Percentiles rank a stretch among this genome's conserved stretches.
Evolutionary conservation across 2,888 invertebrate species (phyloP).

Genomic region (Caenorhabditis sulstoni): DNA sequence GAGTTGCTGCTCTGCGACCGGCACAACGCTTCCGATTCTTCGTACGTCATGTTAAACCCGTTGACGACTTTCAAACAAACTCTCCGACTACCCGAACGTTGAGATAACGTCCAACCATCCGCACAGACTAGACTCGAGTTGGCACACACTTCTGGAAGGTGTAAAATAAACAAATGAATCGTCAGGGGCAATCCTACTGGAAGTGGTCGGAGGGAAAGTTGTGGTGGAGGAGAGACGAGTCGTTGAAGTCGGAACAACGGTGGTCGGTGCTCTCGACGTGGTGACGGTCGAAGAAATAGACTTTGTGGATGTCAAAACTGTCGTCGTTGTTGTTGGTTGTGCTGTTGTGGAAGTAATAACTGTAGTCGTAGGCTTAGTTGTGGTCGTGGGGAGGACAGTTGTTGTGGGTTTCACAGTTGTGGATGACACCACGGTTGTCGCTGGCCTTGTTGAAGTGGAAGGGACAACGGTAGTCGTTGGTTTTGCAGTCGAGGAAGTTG

Average conservation of each 20-base stretch:
- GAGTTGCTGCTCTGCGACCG: slow-evolving; percentile 9
- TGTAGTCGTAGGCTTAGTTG: not conserved
- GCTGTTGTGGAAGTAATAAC: not conserved
- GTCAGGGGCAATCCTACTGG: not conserved
- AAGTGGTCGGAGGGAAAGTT: not conserved
- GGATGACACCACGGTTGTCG: not conserved
- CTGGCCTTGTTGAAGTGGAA: not conserved
- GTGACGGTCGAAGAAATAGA: not conserved
- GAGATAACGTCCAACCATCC: slow-evolving; percentile 26
- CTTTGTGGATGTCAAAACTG: slow-evolving; percentile 6
- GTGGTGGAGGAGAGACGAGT: not conserved
- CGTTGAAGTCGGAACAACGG: slow-evolving; percentile 3
- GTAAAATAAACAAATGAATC: not conserved
- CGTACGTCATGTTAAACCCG: slow-evolving; percentile 41
- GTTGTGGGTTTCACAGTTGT: not conserved
- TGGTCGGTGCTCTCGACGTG: not conserved
- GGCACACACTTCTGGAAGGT: slow-evolving; percentile 18
- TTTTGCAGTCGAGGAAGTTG: no score
- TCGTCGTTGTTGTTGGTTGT: slow-evolving; percentile 3
- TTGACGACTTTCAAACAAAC: slow-evolving; percentile 42
- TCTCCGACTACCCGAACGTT: slow-evolving; percentile 19
- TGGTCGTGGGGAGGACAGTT: not conserved
- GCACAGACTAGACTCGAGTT: slow-evolving; percentile 25
- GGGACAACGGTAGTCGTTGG: not conserved
- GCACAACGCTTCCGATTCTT: slow-evolving; percentile 32